Evolutionary conservation across 2,888 invertebrate species (phyloP).

Genomic region (Athripsodes cinereus): DNA sequence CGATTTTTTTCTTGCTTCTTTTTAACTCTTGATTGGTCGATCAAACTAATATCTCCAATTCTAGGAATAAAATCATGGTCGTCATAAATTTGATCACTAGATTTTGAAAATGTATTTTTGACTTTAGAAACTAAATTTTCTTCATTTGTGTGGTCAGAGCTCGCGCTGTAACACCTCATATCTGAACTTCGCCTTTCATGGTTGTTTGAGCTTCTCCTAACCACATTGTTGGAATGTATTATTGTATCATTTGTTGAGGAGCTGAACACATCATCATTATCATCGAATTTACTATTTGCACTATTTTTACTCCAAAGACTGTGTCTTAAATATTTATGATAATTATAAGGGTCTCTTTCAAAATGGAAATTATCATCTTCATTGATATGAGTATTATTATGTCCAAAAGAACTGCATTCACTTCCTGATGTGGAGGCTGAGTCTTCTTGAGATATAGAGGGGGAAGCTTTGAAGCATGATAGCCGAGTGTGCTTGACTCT

Average conservation of each 20-base stretch:
- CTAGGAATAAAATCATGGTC: slow-evolving; percentile 31
- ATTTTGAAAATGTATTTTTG: slow-evolving; percentile 45
- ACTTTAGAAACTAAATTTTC: slow-evolving; percentile 37
- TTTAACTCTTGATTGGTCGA: slow-evolving; percentile 34
- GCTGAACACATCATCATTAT: slow-evolving; percentile 45
- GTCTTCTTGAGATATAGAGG: slow-evolving; percentile 47
- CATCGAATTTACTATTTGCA: slow-evolving; percentile 29
- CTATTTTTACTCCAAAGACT: slow-evolving; percentile 45
- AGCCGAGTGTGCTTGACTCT: slow-evolving; percentile 65
- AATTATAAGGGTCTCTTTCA: slow-evolving; percentile 37
- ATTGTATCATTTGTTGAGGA: slow-evolving; percentile 4
- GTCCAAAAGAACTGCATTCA: slow-evolving; percentile 48
- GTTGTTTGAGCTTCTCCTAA: slow-evolving; percentile 39
- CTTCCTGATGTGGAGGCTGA: slow-evolving; percentile 49
- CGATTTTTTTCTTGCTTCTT: slow-evolving; percentile 50
- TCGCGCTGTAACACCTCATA: slow-evolving; percentile 47
- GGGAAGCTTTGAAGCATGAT: slow-evolving; percentile 59
- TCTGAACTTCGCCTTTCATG: slow-evolving; percentile 38
- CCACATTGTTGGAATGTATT: slow-evolving; percentile 4
- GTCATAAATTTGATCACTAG: slow-evolving; percentile 51
- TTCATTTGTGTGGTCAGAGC: slow-evolving; percentile 39
- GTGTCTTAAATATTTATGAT: slow-evolving; percentile 46
- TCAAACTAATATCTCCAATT: slow-evolving; percentile 28
- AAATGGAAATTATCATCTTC: slow-evolving; percentile 41
- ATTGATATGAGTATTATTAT: slow-evolving; percentile 35